Conservation (phyloP, 2,113 vertebrate species). For the Motacilla alba region DNA sequence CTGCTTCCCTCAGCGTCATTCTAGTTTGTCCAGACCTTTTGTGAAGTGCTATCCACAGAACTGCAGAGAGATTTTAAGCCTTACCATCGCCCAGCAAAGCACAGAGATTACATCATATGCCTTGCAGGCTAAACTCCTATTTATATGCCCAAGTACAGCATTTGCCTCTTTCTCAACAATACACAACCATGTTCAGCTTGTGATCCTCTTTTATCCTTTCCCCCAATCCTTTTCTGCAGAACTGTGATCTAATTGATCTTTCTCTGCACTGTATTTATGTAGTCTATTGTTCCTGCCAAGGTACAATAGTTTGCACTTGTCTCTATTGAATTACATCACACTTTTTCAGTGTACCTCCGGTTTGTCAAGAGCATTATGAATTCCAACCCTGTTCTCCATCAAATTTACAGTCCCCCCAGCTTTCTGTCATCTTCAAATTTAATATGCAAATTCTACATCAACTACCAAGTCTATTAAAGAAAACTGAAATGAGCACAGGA, state of each 20-base stretch:
- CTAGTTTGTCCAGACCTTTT: background rate
- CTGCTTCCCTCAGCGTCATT: background rate
- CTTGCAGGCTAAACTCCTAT: slow-evolving; percentile 52
- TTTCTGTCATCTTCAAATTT: slow-evolving; percentile 20
- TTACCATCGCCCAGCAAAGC: background rate
- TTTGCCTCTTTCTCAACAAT: slow-evolving; percentile 32
- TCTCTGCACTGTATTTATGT: slow-evolving; percentile 15
- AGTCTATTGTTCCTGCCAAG: slow-evolving; percentile 3
- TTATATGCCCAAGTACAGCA: slow-evolving; percentile 37
- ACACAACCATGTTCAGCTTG: slow-evolving; percentile 21
- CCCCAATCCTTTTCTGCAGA: background rate
- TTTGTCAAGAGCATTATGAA: slow-evolving; percentile 21
- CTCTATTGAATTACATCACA: slow-evolving; percentile 23
- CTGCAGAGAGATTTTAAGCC: background rate
- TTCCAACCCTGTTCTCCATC: background rate
- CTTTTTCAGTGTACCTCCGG: background rate
- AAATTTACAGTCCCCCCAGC: background rate
- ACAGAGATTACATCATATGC: slow-evolving; percentile 45
- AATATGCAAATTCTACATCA: slow-evolving; percentile 3
- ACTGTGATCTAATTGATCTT: slow-evolving; percentile 49
- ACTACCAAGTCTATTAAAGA: background rate
- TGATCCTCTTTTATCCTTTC: slow-evolving; percentile 34
- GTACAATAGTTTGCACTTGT: slow-evolving; percentile 18
- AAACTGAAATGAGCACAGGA: background rate
- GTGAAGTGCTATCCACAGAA: background rate